phyloP scores from a whole-genome alignment of 2,888 invertebrate genomes.

The Chrysopilus asiliformis region DNA sequence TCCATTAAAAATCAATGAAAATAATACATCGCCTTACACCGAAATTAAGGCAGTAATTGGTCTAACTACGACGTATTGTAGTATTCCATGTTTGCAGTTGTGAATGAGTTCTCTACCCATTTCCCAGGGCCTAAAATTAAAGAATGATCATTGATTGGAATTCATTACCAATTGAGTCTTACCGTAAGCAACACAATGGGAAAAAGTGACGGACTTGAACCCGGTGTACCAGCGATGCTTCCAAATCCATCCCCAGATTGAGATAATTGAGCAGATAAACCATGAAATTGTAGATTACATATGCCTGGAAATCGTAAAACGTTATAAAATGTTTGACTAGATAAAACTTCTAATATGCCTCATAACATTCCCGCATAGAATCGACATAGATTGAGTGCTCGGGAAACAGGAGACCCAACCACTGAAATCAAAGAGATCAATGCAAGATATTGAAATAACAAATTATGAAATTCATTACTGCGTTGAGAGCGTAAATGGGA shows the following conservation, averaged over 20 bases:
- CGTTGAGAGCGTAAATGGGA: slow-evolving; percentile 89
- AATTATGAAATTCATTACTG: no score
- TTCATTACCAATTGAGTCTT: no score
- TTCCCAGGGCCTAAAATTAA: slow-evolving; percentile 64
- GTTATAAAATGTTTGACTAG: no score
- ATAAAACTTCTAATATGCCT: no score
- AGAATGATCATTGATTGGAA: no score
- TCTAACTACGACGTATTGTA: slow-evolving; percentile 87
- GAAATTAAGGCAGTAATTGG: slow-evolving; percentile 83
- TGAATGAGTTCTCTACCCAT: slow-evolving; percentile 89
- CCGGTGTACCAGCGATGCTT: slow-evolving; percentile 64
- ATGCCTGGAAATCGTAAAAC: no score
- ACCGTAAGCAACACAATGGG: slow-evolving; percentile 79
- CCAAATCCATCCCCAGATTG: slow-evolving; percentile 74
- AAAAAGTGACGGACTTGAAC: slow-evolving; percentile 78
- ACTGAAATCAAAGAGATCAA: slow-evolving; percentile 23
- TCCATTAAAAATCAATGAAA: not conserved
- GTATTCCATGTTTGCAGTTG: slow-evolving; percentile 90
- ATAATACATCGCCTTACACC: slow-evolving; percentile 49
- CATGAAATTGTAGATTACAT: slow-evolving; percentile 97
- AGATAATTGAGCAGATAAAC: slow-evolving; percentile 83
- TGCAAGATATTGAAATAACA: no score
- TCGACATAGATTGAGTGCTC: slow-evolving; percentile 84
- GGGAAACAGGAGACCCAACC: slow-evolving; percentile 66
- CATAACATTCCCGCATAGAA: slow-evolving; percentile 87